Conservation (phyloP, 2,797 vertebrate genomes). For the Masticophis lateralis region DNA sequence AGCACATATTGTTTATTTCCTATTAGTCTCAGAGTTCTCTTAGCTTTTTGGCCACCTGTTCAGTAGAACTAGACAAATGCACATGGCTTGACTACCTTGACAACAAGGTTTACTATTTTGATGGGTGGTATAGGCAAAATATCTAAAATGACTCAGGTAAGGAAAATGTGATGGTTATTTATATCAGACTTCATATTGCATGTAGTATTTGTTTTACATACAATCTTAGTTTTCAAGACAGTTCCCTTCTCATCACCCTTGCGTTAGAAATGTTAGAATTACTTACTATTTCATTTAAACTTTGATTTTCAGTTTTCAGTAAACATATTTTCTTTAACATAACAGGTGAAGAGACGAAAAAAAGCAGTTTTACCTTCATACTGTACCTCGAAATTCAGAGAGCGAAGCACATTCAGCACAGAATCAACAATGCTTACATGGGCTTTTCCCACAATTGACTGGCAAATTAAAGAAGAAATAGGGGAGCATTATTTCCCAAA, state of each 20-base stretch:
- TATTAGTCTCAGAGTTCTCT: neutral
- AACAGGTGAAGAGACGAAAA: neutral
- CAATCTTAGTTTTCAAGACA: neutral
- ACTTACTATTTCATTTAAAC: neutral
- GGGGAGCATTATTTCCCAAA: neutral
- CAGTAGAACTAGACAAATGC: neutral
- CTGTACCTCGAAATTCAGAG: constrained; percentile 75
- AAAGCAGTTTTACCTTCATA: constrained; percentile 71
- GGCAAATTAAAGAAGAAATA: constrained; percentile 13
- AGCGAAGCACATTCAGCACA: constrained; percentile 71
- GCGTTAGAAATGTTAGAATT: neutral
- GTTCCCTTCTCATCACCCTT: neutral
- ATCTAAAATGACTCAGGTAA: neutral
- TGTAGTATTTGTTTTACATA: neutral
- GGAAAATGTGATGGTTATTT: neutral
- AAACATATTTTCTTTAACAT: neutral
- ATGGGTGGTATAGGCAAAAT: neutral
- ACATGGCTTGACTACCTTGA: neutral
- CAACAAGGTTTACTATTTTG: neutral
- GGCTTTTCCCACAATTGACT: constrained; percentile 67
- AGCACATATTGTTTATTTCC: neutral
- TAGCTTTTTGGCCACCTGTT: neutral
- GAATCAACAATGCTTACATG: constrained; percentile 71
- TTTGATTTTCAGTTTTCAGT: neutral
- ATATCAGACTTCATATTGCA: neutral